These are phyloP conservation scores for Acanthacorydalis orientalis DNA, from an alignment of 2,888 invertebrate species.

Conservation along the genomic window DNA sequence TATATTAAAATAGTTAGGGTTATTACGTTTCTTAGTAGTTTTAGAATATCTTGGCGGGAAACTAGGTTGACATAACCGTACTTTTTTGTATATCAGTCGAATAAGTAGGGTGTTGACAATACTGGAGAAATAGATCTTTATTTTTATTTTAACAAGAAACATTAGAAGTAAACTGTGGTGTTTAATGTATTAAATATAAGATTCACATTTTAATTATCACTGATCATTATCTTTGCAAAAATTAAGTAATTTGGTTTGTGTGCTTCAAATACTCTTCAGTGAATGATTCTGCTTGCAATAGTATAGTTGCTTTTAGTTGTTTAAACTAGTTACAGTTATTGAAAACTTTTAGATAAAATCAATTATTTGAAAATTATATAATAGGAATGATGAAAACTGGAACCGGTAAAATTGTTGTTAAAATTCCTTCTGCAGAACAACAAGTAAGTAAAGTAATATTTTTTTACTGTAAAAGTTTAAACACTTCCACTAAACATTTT, in stretches of 20 bases:
- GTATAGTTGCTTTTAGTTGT: neutral
- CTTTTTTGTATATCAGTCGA: too few species aligned
- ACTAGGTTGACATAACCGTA: too few species aligned
- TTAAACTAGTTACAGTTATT: neutral
- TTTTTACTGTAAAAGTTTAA: constrained; percentile 4
- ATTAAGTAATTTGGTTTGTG: neutral
- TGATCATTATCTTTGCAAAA: too few species aligned
- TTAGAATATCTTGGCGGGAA: too few species aligned
- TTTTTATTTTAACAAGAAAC: too few species aligned
- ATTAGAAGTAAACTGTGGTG: too few species aligned
- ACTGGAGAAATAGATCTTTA: too few species aligned
- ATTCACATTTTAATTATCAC: too few species aligned
- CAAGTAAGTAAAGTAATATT: constrained; percentile 15
- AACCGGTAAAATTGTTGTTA: constrained; percentile 16
- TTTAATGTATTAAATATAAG: too few species aligned
- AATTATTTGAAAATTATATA: neutral
- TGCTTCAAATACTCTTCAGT: neutral
- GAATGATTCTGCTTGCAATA: neutral
- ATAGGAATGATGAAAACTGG: constrained; percentile 18
- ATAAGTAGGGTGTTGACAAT: too few species aligned
- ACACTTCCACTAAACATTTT: neutral
- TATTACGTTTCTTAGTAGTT: too few species aligned
- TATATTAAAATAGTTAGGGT: too few species aligned
- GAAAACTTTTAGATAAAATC: neutral
- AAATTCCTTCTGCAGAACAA: constrained; percentile 18